These are phyloP conservation scores for Connochaetes taurinus DNA, from an alignment of 2,113 vertebrate genomes.

Conservation along the genomic window DNA sequence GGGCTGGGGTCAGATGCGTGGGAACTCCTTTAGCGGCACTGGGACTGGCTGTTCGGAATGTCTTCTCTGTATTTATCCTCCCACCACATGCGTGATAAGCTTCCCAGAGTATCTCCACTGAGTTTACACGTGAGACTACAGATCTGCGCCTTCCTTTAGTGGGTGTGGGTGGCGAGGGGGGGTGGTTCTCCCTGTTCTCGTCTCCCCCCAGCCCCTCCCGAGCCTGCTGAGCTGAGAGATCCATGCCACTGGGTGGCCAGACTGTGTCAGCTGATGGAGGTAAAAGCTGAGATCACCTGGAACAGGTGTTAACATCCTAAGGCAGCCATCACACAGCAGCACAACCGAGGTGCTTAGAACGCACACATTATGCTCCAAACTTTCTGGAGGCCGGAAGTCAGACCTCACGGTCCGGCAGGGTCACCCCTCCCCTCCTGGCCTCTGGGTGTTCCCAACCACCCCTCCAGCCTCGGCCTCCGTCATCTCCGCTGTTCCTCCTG, in stretches of 20 bases:
- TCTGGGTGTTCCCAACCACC: not conserved
- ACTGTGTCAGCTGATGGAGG: not conserved
- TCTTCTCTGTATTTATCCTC: not conserved
- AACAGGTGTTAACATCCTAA: not conserved
- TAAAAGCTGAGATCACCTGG: not conserved
- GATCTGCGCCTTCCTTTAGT: not conserved
- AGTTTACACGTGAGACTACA: not conserved
- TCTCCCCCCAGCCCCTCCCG: not conserved
- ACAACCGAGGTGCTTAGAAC: not conserved
- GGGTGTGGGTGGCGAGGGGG: not conserved
- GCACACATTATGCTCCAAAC: not conserved
- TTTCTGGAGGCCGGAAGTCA: not conserved
- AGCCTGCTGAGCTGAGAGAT: not conserved
- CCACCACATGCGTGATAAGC: not conserved
- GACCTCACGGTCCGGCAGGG: not conserved
- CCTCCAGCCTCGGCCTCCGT: not conserved
- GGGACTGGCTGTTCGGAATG: not conserved
- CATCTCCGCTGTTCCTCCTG: rapidly evolving
- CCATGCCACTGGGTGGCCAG: not conserved
- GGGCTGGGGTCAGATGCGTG: not conserved
- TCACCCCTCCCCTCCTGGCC: not conserved
- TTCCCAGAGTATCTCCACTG: not conserved
- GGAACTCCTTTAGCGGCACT: not conserved
- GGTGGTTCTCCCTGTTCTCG: not conserved
- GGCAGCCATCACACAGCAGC: too few species aligned